A percentile compares a stretch with the other conserved stretches of the same genome.
phyloP scores from a whole-genome alignment of 2,888 invertebrate species.

The Hypena proboscidalis region DNA sequence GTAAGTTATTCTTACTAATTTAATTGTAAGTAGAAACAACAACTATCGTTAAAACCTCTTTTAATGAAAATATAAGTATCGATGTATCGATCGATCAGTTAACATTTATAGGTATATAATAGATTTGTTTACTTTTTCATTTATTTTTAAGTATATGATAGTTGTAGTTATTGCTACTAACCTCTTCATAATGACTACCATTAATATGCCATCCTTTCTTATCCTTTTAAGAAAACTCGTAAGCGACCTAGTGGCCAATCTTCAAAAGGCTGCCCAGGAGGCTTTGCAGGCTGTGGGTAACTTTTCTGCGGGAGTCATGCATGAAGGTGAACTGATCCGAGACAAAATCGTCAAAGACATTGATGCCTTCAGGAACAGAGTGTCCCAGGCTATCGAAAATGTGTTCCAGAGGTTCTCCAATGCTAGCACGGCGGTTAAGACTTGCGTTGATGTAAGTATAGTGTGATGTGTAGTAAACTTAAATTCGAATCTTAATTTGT shows the following conservation, averaged over 20 bases:
- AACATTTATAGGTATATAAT: too few species aligned
- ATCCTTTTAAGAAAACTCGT: constrained; percentile 53
- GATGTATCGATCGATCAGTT: too few species aligned
- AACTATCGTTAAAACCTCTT: too few species aligned
- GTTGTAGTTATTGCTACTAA: too few species aligned
- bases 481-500: too few species aligned
- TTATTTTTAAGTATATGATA: too few species aligned
- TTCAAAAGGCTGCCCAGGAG: constrained; percentile 58
- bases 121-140: too few species aligned
- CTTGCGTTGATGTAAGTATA: constrained; percentile 65
- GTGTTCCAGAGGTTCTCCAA: constrained; percentile 55
- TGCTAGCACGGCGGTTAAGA: constrained; percentile 52
- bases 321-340: constrained; percentile 49
- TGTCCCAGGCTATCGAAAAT: constrained; percentile 53
- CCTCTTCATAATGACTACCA: too few species aligned
- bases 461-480: too few species aligned
- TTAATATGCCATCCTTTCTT: background rate
- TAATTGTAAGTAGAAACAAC: too few species aligned
- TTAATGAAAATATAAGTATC: too few species aligned
- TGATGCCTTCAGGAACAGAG: constrained; percentile 52
- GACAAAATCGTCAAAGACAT: constrained; percentile 55
- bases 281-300: constrained; percentile 55
- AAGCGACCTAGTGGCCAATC: constrained; percentile 55
- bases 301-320: constrained; percentile 57
- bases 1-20: too few species aligned